Evolutionary conservation across 1,140 invertebrate genomes (phyloP).

Genomic region (Calosoma granatense): DNA sequence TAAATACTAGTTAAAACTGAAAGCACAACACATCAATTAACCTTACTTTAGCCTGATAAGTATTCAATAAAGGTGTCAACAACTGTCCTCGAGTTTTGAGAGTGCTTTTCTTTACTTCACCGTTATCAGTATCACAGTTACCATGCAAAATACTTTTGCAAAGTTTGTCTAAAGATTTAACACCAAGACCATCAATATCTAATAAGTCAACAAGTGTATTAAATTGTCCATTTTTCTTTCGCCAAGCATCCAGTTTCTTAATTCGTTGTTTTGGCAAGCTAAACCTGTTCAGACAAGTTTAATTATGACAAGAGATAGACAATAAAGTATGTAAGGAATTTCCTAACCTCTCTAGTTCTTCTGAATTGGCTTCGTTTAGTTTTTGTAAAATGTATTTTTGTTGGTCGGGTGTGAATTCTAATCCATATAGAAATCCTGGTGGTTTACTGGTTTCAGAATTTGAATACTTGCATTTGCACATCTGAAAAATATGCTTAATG

Average conservation of each 20-base stretch:
- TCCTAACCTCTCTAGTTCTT: background rate
- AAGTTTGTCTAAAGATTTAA: conserved; percentile 1
- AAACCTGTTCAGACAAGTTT: background rate
- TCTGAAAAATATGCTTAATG: too few species aligned
- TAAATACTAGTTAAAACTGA: too few species aligned
- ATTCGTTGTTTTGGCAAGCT: background rate
- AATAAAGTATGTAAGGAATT: background rate
- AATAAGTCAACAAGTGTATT: background rate
- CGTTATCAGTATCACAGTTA: background rate
- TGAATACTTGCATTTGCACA: too few species aligned
- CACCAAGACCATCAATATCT: background rate
- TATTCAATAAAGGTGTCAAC: background rate
- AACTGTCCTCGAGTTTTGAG: conserved; percentile 5
- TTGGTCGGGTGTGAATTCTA: background rate
- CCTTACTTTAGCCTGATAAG: background rate
- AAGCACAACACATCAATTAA: too few species aligned
- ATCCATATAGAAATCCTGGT: background rate
- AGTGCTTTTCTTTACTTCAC: background rate
- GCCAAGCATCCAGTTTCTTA: background rate
- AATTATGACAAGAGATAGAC: background rate
- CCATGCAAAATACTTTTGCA: conserved; percentile 4
- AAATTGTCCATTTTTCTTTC: conserved; percentile 10
- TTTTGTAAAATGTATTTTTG: background rate
- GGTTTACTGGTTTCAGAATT: background rate
- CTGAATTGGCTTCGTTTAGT: background rate